Conservation (phyloP, 2,888 invertebrate species). For the Catocala fraxini region DNA sequence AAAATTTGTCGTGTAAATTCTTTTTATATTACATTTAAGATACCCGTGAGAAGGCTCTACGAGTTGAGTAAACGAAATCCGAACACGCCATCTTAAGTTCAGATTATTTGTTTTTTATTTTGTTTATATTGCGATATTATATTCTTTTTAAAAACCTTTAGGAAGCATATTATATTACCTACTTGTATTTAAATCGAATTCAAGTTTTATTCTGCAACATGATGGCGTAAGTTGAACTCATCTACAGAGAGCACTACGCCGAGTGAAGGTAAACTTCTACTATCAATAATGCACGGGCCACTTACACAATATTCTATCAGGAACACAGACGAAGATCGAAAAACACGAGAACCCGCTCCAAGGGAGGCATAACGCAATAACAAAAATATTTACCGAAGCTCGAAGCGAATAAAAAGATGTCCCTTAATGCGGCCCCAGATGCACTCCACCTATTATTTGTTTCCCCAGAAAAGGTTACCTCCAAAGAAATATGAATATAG, state of each 20-base stretch:
- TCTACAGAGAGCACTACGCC: constrained; percentile 47
- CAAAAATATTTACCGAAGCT: constrained; percentile 85
- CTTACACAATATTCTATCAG: constrained; percentile 70
- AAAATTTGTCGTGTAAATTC: constrained; percentile 68
- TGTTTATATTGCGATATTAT: constrained; percentile 45
- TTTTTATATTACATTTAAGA: constrained; percentile 60
- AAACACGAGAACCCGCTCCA: constrained; percentile 55
- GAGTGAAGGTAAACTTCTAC: constrained; percentile 48
- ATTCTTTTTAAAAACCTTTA: constrained; percentile 28
- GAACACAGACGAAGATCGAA: constrained; percentile 61
- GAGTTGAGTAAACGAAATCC: constrained; percentile 41
- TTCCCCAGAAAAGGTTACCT: constrained; percentile 75
- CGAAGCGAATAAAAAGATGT: constrained; percentile 84
- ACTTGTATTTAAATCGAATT: neutral
- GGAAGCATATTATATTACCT: constrained; percentile 29
- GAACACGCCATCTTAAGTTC: constrained; percentile 35
- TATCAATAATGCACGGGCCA: constrained; percentile 72
- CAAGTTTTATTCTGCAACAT: neutral
- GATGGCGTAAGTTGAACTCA: constrained; percentile 15
- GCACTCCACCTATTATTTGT: constrained; percentile 84
- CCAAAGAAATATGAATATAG: constrained; percentile 73
- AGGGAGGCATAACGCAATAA: constrained; percentile 75
- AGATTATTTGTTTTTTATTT: constrained; percentile 43
- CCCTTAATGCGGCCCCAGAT: constrained; percentile 84
- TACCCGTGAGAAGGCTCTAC: constrained; percentile 54